These are phyloP conservation scores for Cecropterus lyciades DNA, from an alignment of 1,140 invertebrate species.

Conservation along the genomic window DNA sequence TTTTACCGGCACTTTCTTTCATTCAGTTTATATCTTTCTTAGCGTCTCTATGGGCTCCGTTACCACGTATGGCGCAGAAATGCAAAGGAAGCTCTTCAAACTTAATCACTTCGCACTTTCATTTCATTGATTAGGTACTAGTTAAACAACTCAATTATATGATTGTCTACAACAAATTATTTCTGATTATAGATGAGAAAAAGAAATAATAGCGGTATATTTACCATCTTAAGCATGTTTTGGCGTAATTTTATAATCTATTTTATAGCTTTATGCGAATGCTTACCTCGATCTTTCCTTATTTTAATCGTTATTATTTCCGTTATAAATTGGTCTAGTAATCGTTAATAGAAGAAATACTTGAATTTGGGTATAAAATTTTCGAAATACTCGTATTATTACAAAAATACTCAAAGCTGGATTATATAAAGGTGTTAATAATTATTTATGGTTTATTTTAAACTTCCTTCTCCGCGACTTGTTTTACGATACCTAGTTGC, in stretches of 20 bases:
- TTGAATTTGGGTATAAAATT: too few relatives aligned
- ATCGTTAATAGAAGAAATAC: not conserved
- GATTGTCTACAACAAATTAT: too few relatives aligned
- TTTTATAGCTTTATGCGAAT: not conserved
- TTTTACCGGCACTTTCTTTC: constrained; percentile 66
- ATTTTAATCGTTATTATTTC: not conserved
- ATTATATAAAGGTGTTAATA: not conserved
- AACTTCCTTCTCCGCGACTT: not conserved
- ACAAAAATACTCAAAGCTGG: not conserved
- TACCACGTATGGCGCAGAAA: not conserved
- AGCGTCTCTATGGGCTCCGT: not conserved
- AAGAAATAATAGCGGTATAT: too few relatives aligned
- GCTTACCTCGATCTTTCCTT: not conserved
- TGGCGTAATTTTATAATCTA: not conserved
- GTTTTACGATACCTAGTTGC: too few relatives aligned
- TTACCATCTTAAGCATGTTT: too few relatives aligned
- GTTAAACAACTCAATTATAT: not conserved
- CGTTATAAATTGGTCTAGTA: not conserved
- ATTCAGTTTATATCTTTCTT: constrained; percentile 15
- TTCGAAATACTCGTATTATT: not conserved
- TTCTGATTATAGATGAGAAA: too few relatives aligned
- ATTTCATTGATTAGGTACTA: not conserved
- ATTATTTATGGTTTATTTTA: not conserved
- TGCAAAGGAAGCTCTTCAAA: not conserved
- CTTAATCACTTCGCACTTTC: constrained; percentile 10